Base-by-base conservation (phyloP, 2,888 invertebrate species). In the Amphipyra berbera region DNA sequence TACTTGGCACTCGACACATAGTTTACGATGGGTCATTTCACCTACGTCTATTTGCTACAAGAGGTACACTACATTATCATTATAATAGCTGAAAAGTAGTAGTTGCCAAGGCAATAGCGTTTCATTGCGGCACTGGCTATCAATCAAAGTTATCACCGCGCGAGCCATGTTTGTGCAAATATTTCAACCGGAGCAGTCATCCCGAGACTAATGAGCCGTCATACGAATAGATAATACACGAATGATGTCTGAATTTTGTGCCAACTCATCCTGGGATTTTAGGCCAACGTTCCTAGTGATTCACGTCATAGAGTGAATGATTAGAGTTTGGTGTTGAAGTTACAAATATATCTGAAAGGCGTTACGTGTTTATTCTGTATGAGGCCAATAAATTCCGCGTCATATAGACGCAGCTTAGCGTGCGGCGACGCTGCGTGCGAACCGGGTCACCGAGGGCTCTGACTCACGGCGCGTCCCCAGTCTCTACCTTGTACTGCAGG, bases 371-470 rank as follows among this genome's bases (percentile, higher is more conserved):
- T 15, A 30, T 40, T 47, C 5, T 38, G 54, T 46, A 46, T 56
- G 75, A 46, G 69, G 61, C 54, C 49, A 59, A 70, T 75, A 70
- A 76, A 72, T 72, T 75, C 84, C 80, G 84, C 82, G 70, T 68
- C 88, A 89, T 90, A 80, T 86, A 86, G 84, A 81, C 81, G 48
- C 44, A 46, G 57, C 68, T 79, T 57, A 80, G 55, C 14, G 66
- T 83, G 56, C 71, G 60, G 71, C 63, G 60, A 61, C 61, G 63
- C 67, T 80, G 76, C 88, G 88, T 91, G 91, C 88, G 91, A 91
- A 92, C 85, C 91, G 87, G 90, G 92, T 90, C 92, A 91, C 82
- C 64, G 81, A 81, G 82, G 83, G 77, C 77, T 81, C 78, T 84
- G 84, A 85, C 78, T 87, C 84, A 86, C 78, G 56, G 30, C 69